These are phyloP conservation scores for Microcebus jonahi DNA, from an alignment of 2,113 vertebrate genomes.

Conservation along the genomic window DNA sequence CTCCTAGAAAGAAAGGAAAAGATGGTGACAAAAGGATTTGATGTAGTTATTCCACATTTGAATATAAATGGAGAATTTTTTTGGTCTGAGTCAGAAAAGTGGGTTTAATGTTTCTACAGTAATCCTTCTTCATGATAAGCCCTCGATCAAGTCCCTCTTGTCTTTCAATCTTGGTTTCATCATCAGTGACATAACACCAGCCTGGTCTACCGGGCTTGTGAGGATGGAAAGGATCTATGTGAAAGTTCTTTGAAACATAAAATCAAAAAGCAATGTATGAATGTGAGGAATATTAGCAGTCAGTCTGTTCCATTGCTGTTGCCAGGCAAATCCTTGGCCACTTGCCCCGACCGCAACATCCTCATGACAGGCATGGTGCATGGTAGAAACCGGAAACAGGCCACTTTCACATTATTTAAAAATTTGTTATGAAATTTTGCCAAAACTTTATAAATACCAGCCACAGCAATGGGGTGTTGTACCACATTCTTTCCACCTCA, in stretches of 20 bases:
- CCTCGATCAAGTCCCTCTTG: background rate
- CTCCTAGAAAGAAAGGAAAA: background rate
- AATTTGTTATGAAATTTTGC: constrained; percentile 80
- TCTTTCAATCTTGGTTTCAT: background rate
- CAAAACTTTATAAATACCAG: constrained; percentile 80
- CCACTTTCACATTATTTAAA: constrained; percentile 75
- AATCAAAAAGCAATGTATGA: constrained; percentile 7
- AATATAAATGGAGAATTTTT: background rate
- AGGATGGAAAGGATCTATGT: background rate
- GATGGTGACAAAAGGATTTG: background rate
- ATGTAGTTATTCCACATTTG: background rate
- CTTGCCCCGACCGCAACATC: constrained; percentile 65
- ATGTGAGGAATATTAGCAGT: constrained; percentile 43
- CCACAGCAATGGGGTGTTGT: constrained; percentile 54
- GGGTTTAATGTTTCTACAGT: background rate
- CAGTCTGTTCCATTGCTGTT: constrained; percentile 42
- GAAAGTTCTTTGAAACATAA: constrained; percentile 33
- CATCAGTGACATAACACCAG: background rate
- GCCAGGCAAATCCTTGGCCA: constrained; percentile 74
- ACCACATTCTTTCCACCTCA: constrained; percentile 75
- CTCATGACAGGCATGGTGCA: constrained; percentile 55
- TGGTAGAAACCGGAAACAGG: constrained; percentile 71
- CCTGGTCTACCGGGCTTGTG: background rate
- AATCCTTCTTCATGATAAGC: background rate
- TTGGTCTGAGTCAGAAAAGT: background rate